Base-by-base conservation (phyloP, 2,113 vertebrate species). In the Fregetta grallaria region DNA sequence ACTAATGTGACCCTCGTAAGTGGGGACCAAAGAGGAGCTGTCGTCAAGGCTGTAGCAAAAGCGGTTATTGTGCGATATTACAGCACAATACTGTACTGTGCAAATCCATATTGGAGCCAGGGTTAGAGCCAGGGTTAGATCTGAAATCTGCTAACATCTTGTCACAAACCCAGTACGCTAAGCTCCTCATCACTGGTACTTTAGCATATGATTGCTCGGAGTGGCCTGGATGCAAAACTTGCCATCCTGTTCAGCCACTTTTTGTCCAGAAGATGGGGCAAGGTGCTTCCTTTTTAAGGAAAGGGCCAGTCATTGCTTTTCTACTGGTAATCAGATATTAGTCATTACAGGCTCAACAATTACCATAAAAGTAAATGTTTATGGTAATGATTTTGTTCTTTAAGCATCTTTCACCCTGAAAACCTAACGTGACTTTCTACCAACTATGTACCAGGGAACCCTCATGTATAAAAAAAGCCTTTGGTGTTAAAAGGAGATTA, bases 81-180 rank as follows among this genome's bases (percentile, higher is more conserved):
- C 23, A 71, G 34, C 56, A 14, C 47, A 2, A 2, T 3, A 4
- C 52, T 38, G 19, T 25, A 6, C 44, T 30, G 34, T 27, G 19
- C 50, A 65, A 17, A 56, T 26, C 23, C 23, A 0, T 19, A 0
- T 6, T 22, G 77, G 29, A 61, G 59, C 29, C 44, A 13, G 38
- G 32, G 26, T 29, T 49, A 14, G 36, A 56, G 42, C 10, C 59
- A 3, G 67, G 36, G 53, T 42, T 59, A 20, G 49, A 9, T 13
- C 59, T 71, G 68, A 67, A 9, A 29, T 52, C 59, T 36, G 74
- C 50, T 18, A 2, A 45, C 22, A n/a, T 20, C 62, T 34, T 22
- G 8, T 58, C 50, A 38, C n/a, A 65, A 49, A 10, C 14, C 36
- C 68, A 7, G n/a, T 38, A 6, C 0, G 0, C 40, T 17, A 11